Evolutionary conservation across 2,113 vertebrate genomes (phyloP), one percentile per base, ranked within the genome.

Genomic region (Cinclus mexicanus): DNA sequence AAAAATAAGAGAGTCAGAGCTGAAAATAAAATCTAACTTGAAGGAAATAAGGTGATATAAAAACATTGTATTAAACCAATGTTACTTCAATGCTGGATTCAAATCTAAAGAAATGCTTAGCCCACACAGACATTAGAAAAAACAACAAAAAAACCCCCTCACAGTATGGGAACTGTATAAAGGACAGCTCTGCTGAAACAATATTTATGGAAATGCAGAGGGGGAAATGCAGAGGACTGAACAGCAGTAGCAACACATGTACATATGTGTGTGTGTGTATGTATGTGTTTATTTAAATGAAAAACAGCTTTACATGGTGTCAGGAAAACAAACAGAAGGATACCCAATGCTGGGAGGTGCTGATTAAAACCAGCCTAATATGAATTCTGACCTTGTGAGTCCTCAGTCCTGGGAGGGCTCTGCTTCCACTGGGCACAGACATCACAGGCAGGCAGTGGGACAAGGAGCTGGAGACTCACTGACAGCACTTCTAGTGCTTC

Each of bases 21-120:
- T 96, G 85, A 79, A 93, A 94, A 92, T 75, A 81, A 94, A 96
- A 90, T 57, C 29, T 77, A 76, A 35, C 72, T 78, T 71, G 28
- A 53, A 86, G 52, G 41, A 50, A 68, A 75, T 85, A 87, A 78
- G 41, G 80, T 41, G 49, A 83, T 49, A 41, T 7, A 83, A 87
- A 94, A 57, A 20, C 2, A 76, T 7, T 81, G 56, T 56, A 67
- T 75, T 70, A 87, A 94, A 81, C 14, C 21, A n/a, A 16, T 15
- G 19, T n/a, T 56, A 64, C 65, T 84, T 61, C 60, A 44, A 78
- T 33, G 39, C 10, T 84, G 57, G 64, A 89, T 89, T 78, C 39
- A 68, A 89, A 87, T 63, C 59, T 69, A 17, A 87, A 93, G 81
- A 89, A 87, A 56, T 50, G 11, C 60, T 87, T 71, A 89, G 42